These are phyloP conservation scores for Dorcus parallelipipedus DNA, from an alignment of 2,888 invertebrate species.

Conservation along the genomic window DNA sequence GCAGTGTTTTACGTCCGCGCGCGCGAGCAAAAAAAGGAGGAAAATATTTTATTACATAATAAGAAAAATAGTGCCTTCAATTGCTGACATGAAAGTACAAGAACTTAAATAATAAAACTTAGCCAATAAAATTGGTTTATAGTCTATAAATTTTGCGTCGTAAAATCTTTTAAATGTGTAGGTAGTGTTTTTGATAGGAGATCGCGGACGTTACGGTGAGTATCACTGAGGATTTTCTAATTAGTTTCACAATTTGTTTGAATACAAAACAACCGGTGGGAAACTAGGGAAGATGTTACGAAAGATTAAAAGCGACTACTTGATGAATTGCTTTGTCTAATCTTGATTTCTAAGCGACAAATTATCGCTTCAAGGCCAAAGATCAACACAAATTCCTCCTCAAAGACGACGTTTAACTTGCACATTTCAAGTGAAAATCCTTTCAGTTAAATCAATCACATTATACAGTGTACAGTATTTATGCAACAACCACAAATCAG, in stretches of 20 bases:
- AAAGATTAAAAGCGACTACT: too few relatives aligned
- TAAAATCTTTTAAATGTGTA: conserved; percentile 44
- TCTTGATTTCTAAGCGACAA: too few relatives aligned
- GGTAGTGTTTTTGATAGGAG: conserved; percentile 41
- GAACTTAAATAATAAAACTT: conserved; percentile 51
- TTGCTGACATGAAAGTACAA: conserved; percentile 50
- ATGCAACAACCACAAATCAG: too few relatives aligned
- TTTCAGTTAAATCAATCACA: too few relatives aligned
- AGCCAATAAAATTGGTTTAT: conserved; percentile 49
- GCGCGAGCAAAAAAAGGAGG: conserved; percentile 26
- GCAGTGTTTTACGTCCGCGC: conserved; percentile 32
- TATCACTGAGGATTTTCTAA: conserved; percentile 24
- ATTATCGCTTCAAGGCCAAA: too few relatives aligned
- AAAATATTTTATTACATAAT: conserved; percentile 46
- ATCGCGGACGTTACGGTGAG: conserved; percentile 41
- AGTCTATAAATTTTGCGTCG: conserved; percentile 46
- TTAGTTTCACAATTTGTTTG: conserved; percentile 11
- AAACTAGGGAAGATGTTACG: too few relatives aligned
- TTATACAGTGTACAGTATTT: too few relatives aligned
- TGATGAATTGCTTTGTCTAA: too few relatives aligned
- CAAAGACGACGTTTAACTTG: too few relatives aligned
- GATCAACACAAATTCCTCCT: too few relatives aligned
- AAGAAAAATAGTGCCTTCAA: conserved; percentile 47
- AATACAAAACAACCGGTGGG: background rate
- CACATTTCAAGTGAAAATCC: too few relatives aligned